Evolutionary conservation across 2,797 vertebrate genomes (phyloP).

Genomic region (Amniataba percoides): DNA sequence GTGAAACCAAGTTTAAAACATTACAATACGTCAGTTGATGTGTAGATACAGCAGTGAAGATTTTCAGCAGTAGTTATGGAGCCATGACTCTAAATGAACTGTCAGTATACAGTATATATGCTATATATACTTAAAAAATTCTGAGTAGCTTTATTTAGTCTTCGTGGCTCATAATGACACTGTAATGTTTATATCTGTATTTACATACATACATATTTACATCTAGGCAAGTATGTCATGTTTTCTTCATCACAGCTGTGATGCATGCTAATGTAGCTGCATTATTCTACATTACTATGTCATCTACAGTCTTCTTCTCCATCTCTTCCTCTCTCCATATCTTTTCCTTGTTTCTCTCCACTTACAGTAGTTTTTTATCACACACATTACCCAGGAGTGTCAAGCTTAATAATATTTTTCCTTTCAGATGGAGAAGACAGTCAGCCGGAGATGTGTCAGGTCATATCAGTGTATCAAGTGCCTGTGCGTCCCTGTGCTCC

Average conservation of each 20-base stretch:
- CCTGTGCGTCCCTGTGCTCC: not conserved
- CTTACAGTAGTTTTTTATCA: not conserved
- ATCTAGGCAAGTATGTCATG: not conserved
- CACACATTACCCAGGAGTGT: not conserved
- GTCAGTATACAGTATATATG: too few relatives aligned
- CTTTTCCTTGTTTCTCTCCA: not conserved
- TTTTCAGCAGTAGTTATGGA: not conserved
- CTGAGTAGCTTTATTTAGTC: not conserved
- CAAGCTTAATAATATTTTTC: conserved; percentile 11
- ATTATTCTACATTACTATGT: not conserved
- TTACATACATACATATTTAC: not conserved
- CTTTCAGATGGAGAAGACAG: conserved; percentile 5
- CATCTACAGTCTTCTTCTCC: not conserved
- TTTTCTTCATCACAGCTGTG: not conserved
- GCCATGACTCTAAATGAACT: not conserved
- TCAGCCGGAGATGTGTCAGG: not conserved
- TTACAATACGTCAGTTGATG: not conserved
- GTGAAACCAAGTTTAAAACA: not conserved
- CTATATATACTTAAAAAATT: not conserved
- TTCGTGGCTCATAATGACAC: not conserved
- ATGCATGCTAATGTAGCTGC: not conserved
- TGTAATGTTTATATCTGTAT: not conserved
- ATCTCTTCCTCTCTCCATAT: not conserved
- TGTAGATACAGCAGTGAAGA: not conserved
- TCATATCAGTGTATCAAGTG: not conserved